Conservation (phyloP, 2,888 invertebrate genomes). For the Eumacrocentrus americanus region DNA sequence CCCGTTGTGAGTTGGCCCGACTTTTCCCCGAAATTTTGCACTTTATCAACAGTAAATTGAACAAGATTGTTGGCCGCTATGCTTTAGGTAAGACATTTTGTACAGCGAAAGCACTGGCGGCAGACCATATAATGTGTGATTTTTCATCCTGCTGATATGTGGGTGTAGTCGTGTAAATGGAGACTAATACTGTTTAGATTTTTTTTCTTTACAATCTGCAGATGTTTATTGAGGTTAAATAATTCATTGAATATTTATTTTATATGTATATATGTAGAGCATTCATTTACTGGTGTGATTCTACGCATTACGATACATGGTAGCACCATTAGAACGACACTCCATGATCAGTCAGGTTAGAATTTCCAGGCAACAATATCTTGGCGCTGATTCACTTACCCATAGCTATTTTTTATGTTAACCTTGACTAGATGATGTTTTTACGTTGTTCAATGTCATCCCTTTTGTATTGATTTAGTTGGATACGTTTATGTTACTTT, state of each 20-base stretch:
- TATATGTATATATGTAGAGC: neutral
- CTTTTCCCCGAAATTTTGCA: slow-evolving; percentile 41
- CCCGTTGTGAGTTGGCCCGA: slow-evolving; percentile 42
- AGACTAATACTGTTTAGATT: neutral
- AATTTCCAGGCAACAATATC: slow-evolving; percentile 6
- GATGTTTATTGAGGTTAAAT: neutral
- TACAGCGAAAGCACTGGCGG: no score
- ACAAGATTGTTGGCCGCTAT: slow-evolving; percentile 72
- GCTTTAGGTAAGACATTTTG: slow-evolving; percentile 69
- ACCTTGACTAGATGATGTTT: no score
- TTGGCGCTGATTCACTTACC: neutral
- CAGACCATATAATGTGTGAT: slow-evolving; percentile 7
- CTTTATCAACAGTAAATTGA: slow-evolving; percentile 43
- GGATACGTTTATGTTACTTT: neutral
- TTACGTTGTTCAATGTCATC: no score
- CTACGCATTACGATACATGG: no score
- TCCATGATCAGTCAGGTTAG: slow-evolving; percentile 16
- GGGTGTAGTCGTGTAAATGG: slow-evolving; percentile 16
- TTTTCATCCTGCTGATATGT: slow-evolving; percentile 1
- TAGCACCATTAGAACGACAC: no score
- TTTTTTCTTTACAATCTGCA: neutral
- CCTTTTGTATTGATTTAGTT: neutral
- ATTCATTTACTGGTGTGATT: neutral
- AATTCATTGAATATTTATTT: neutral
- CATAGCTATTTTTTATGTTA: neutral